phyloP scores from a whole-genome alignment of 2,888 invertebrate genomes.

The Helobdella robusta region DNA sequence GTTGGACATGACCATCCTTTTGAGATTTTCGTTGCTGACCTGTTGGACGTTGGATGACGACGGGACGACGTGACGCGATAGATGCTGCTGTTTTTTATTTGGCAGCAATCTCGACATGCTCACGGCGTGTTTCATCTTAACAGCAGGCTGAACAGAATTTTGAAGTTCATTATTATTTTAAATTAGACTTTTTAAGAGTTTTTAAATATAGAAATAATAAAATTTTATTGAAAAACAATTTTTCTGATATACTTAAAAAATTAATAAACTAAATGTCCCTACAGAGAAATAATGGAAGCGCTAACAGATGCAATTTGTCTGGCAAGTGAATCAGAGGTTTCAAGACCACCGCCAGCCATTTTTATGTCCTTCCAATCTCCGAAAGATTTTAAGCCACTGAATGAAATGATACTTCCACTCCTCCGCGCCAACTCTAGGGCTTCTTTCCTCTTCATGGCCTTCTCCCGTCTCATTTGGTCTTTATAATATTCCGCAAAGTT shows the following conservation, averaged over 20 bases:
- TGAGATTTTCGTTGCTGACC: not conserved
- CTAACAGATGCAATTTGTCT: too few relatives aligned
- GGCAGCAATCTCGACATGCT: constrained; percentile 10
- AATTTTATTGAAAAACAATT: too few relatives aligned
- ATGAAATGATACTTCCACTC: constrained; percentile 89
- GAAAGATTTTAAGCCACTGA: constrained; percentile 9
- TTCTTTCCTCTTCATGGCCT: constrained; percentile 90
- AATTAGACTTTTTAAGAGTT: too few relatives aligned
- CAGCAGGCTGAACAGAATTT: too few relatives aligned
- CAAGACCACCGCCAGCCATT: too few relatives aligned
- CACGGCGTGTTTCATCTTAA: constrained; percentile 19
- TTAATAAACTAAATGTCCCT: too few relatives aligned
- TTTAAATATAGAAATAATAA: too few relatives aligned
- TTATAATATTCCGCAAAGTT: constrained; percentile 99
- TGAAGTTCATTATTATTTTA: too few relatives aligned
- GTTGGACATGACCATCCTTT: constrained; percentile 11
- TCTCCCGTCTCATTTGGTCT: constrained; percentile 98
- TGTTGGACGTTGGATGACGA: not conserved
- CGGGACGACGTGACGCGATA: not conserved
- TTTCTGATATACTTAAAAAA: too few relatives aligned
- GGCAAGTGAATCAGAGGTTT: too few relatives aligned
- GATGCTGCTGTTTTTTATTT: constrained; percentile 12
- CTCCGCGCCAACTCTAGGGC: constrained; percentile 91
- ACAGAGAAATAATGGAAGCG: too few relatives aligned
- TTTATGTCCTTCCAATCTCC: constrained; percentile 16